phyloP scores from a whole-genome alignment of 1,140 invertebrate genomes.

The Drosophila navojoa region DNA sequence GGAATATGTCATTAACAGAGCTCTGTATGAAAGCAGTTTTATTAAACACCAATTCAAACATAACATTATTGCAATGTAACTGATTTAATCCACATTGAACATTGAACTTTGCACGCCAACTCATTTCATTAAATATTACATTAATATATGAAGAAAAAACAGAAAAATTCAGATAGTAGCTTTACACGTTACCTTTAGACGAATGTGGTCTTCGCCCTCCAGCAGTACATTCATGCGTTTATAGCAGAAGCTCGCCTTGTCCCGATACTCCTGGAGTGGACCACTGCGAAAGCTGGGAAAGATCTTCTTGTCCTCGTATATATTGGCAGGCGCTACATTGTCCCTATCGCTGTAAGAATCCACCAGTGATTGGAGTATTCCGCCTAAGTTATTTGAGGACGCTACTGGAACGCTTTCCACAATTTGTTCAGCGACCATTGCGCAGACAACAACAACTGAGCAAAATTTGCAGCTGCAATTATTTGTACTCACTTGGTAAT shows the following conservation, averaged over 20 bases:
- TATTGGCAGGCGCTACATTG: slow-evolving; percentile 45
- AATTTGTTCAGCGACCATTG: slow-evolving; percentile 32
- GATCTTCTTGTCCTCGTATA: slow-evolving; percentile 75
- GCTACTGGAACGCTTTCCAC: neutral
- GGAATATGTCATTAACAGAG: neutral
- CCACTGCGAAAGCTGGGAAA: slow-evolving; percentile 88
- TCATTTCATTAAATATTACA: slow-evolving; percentile 4
- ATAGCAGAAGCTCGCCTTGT: slow-evolving; percentile 92
- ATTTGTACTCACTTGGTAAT: slow-evolving; percentile 51
- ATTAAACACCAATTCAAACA: neutral
- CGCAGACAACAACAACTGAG: slow-evolving; percentile 9
- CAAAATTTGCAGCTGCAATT: slow-evolving; percentile 8
- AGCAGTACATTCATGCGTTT: slow-evolving; percentile 90
- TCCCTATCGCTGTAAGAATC: slow-evolving; percentile 45
- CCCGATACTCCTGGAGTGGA: slow-evolving; percentile 90
- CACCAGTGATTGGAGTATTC: slow-evolving; percentile 16
- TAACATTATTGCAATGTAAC: neutral
- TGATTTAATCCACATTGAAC: slow-evolving; percentile 1
- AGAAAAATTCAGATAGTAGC: too few species aligned
- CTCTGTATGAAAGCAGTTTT: too few species aligned
- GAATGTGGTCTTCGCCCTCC: slow-evolving; percentile 86
- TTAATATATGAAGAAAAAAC: neutral
- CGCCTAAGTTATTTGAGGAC: slow-evolving; percentile 16
- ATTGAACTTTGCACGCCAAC: slow-evolving; percentile 35
- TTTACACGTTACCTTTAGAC: slow-evolving; percentile 85